Conservation (phyloP, 1,140 invertebrate species). For the Ectropis grisescens region DNA sequence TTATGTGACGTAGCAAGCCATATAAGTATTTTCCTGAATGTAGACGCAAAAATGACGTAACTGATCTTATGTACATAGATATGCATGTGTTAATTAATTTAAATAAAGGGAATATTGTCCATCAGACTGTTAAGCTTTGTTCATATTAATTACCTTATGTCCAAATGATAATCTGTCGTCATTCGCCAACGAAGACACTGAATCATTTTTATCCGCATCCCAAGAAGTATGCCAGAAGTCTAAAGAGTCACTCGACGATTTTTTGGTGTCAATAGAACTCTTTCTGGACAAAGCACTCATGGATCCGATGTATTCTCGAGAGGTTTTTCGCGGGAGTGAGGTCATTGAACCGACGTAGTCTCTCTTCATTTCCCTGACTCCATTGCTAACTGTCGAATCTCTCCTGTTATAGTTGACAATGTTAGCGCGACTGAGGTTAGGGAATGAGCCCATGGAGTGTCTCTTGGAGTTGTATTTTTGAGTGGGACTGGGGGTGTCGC, state of each 20-base stretch:
- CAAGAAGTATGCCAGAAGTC: conserved; percentile 78
- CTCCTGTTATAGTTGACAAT: conserved; percentile 50
- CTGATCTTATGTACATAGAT: too few relatives aligned
- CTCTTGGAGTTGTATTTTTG: conserved; percentile 54
- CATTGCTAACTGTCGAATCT: conserved; percentile 34
- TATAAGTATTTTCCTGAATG: too few relatives aligned
- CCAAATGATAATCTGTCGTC: conserved; percentile 36
- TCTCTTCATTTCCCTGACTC: conserved; percentile 59
- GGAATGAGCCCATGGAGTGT: conserved; percentile 60
- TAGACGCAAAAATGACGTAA: too few relatives aligned
- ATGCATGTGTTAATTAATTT: too few relatives aligned
- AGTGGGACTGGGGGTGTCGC: conserved; percentile 64
- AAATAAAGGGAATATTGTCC: too few relatives aligned
- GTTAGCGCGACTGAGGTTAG: conserved; percentile 41
- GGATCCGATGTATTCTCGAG: conserved; percentile 56
- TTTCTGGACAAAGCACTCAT: conserved; percentile 56
- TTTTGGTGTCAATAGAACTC: conserved; percentile 69
- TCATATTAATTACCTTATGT: conserved; percentile 46
- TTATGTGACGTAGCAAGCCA: too few relatives aligned
- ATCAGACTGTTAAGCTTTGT: too few relatives aligned
- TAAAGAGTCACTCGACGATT: conserved; percentile 80
- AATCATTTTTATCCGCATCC: conserved; percentile 72
- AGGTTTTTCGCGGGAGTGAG: conserved; percentile 58
- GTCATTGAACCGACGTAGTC: conserved; percentile 58
- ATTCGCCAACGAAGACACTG: conserved; percentile 26